phyloP scores from a whole-genome alignment of 1,140 invertebrate genomes.

The Pseudachorutes palmiensis region DNA sequence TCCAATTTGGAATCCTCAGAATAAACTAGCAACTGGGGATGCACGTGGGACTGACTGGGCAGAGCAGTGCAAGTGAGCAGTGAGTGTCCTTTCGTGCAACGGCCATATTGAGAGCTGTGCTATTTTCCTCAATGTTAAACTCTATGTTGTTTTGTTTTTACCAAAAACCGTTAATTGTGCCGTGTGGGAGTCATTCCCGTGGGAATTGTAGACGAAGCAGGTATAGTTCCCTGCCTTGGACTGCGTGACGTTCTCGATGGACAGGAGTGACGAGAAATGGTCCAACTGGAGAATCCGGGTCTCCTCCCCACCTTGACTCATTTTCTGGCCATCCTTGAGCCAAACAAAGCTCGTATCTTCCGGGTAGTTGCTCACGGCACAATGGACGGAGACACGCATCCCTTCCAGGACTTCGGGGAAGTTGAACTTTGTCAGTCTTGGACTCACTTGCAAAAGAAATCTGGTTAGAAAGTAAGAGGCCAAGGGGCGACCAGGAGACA shows the following conservation, averaged over 20 bases:
- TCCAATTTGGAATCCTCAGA: background rate
- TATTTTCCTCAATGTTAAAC: background rate
- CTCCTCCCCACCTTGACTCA: background rate
- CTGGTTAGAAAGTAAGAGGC: background rate
- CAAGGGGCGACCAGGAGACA: background rate
- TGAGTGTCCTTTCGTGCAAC: too few relatives aligned
- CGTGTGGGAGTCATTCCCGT: slow-evolving; percentile 53
- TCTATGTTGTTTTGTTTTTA: slow-evolving; percentile 37
- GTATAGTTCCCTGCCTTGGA: slow-evolving; percentile 43
- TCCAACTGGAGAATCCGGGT: slow-evolving; percentile 41
- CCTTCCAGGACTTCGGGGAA: background rate
- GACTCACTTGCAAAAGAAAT: slow-evolving; percentile 1
- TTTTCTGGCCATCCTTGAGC: slow-evolving; percentile 50
- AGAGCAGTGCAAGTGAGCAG: too few relatives aligned
- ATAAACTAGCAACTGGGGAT: background rate
- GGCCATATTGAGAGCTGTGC: background rate
- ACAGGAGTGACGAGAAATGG: slow-evolving; percentile 52
- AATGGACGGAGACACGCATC: slow-evolving; percentile 12
- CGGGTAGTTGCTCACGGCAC: slow-evolving; percentile 14
- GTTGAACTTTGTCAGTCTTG: slow-evolving; percentile 3
- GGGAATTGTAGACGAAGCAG: slow-evolving; percentile 45
- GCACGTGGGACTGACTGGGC: too few relatives aligned
- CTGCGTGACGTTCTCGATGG: slow-evolving; percentile 35
- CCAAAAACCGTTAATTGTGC: slow-evolving; percentile 55
- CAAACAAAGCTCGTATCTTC: slow-evolving; percentile 49